Conservation (phyloP, 2,888 invertebrate species). For the Tenthredo notha region DNA sequence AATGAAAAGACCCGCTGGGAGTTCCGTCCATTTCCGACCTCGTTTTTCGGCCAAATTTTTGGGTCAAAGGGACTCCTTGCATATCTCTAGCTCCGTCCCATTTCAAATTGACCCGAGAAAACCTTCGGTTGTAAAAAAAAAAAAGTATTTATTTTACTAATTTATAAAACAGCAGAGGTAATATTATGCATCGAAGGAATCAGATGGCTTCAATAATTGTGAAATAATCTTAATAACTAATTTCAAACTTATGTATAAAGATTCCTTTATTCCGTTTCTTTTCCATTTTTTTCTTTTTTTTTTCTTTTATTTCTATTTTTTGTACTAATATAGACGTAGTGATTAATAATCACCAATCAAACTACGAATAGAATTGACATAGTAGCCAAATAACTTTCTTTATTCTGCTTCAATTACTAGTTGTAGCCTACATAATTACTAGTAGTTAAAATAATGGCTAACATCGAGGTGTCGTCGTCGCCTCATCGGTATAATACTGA, state of each 20-base stretch:
- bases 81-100: not conserved
- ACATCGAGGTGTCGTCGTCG: not conserved
- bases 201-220: no score
- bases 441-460: conserved; percentile 7
- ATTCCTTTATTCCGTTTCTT: not conserved
- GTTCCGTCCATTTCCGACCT: not conserved
- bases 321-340: not conserved
- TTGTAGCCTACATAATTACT: not conserved
- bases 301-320: no score
- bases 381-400: not conserved
- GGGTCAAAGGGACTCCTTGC: not conserved
- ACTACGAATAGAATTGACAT: not conserved
- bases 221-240: not conserved
- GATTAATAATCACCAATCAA: not conserved
- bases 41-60: not conserved
- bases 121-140: not conserved
- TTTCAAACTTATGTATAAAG: not conserved
- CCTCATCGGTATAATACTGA: not conserved
- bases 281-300: not conserved
- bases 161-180: no score
- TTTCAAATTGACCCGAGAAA: not conserved
- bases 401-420: not conserved
- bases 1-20: not conserved
- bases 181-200: no score
- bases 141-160: not conserved